Conservation (phyloP, 2,797 vertebrate genomes). For the Etheostoma nigrum region DNA sequence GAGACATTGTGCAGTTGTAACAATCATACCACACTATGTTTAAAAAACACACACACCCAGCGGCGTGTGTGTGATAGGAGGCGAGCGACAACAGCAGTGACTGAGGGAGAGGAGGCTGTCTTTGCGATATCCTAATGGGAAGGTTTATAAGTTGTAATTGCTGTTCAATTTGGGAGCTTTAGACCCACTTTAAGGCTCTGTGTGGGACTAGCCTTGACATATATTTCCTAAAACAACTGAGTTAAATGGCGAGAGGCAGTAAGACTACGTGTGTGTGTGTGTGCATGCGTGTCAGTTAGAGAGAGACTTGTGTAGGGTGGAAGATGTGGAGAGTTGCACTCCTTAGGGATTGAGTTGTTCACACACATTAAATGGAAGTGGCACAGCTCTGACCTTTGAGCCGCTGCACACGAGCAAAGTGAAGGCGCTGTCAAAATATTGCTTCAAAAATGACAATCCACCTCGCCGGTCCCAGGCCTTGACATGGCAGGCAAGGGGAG, state of each 20-base stretch:
- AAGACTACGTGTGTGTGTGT: constrained; percentile 32
- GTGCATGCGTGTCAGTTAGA: constrained; percentile 14
- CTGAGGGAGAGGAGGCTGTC: constrained; percentile 55
- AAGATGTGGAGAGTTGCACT: constrained; percentile 70
- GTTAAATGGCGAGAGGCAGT: constrained; percentile 69
- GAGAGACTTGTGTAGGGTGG: constrained; percentile 34
- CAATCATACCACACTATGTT: constrained; percentile 67
- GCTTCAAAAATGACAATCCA: constrained; percentile 89
- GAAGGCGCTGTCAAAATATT: constrained; percentile 87
- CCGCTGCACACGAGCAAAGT: constrained; percentile 76
- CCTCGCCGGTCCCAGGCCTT: constrained; percentile 81
- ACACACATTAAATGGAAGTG: constrained; percentile 86
- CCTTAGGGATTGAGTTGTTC: constrained; percentile 83
- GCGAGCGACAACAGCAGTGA: constrained; percentile 31
- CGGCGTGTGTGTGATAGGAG: constrained; percentile 46
- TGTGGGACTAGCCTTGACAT: constrained; percentile 69
- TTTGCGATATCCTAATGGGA: constrained; percentile 67
- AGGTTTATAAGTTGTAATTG: constrained; percentile 75
- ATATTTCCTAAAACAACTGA: constrained; percentile 74
- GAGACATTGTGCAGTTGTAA: constrained; percentile 72
- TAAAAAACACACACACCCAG: constrained; percentile 24
- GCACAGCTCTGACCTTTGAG: constrained; percentile 86
- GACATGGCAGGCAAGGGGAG: constrained; percentile 81
- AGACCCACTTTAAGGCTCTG: constrained; percentile 61
- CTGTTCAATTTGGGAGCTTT: constrained; percentile 69